These are phyloP conservation scores for Leptoclinus maculatus DNA, from an alignment of 2,797 vertebrate genomes.

Conservation along the genomic window DNA sequence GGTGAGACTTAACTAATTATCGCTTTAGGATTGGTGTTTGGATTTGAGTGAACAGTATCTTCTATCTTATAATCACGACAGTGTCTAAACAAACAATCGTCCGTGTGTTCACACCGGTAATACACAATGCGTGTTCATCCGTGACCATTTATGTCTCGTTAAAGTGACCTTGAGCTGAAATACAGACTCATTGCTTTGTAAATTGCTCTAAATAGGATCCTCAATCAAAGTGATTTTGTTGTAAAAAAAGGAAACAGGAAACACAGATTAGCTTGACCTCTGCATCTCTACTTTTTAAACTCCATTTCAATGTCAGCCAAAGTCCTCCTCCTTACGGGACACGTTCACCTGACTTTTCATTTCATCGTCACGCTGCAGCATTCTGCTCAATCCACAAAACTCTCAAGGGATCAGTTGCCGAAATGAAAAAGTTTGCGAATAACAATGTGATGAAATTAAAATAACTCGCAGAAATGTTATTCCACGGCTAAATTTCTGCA, in stretches of 20 bases:
- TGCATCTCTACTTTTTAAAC: neutral
- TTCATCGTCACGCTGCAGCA: neutral
- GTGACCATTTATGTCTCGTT: neutral
- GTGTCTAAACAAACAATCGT: neutral
- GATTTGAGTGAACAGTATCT: neutral
- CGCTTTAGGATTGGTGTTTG: neutral
- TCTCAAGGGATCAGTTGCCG: neutral
- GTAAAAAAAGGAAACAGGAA: constrained; percentile 33
- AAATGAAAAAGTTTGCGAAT: neutral
- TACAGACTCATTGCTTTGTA: constrained; percentile 20
- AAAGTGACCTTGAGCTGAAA: constrained; percentile 46
- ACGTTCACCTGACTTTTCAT: neutral
- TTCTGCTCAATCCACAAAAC: neutral
- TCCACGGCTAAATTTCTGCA: neutral
- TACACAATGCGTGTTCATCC: neutral
- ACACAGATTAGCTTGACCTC: constrained; percentile 31
- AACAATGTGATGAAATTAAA: neutral
- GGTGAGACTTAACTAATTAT: neutral
- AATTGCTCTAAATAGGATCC: constrained; percentile 38
- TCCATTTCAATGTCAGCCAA: constrained; percentile 1
- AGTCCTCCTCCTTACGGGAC: neutral
- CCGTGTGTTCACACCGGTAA: neutral
- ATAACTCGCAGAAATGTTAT: neutral
- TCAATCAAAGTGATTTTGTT: constrained; percentile 30
- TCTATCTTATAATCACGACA: neutral